Conservation (phyloP, 2,797 vertebrate genomes). For the Paguma larvata region DNA sequence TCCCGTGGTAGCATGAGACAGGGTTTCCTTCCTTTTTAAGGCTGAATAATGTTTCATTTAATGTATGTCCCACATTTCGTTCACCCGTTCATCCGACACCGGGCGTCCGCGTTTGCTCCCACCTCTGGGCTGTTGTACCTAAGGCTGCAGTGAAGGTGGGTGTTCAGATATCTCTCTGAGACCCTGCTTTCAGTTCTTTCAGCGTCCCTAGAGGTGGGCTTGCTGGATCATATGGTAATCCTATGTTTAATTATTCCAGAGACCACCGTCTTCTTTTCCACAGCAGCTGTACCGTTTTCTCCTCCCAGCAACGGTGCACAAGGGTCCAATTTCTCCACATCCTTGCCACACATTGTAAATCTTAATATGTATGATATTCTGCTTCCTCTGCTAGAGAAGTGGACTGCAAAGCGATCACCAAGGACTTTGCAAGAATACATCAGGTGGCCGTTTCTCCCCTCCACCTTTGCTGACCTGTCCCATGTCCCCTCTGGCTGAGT, state of each 20-base stretch:
- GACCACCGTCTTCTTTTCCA: neutral
- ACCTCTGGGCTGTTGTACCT: neutral
- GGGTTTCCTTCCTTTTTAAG: neutral
- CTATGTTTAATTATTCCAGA: neutral
- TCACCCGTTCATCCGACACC: neutral
- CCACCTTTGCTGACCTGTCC: neutral
- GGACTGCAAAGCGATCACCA: neutral
- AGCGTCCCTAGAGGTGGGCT: neutral
- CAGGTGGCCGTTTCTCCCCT: neutral
- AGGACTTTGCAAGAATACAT: neutral
- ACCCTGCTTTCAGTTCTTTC: neutral
- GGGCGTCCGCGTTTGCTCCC: too few relatives aligned
- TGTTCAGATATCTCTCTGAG: neutral
- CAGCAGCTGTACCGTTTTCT: neutral
- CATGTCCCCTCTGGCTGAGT: neutral
- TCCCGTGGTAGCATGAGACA: too few relatives aligned
- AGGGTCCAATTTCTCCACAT: neutral
- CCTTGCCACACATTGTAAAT: neutral
- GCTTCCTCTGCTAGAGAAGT: neutral
- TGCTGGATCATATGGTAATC: neutral
- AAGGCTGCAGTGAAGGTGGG: neutral
- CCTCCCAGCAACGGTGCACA: rapidly evolving
- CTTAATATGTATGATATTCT: rapidly evolving
- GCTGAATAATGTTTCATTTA: neutral
- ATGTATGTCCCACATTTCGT: neutral